A percentile compares a stretch with the other conserved stretches of the same genome.
Conservation (phyloP, 2,888 invertebrate species). For the Trichogramma evanescens region DNA sequence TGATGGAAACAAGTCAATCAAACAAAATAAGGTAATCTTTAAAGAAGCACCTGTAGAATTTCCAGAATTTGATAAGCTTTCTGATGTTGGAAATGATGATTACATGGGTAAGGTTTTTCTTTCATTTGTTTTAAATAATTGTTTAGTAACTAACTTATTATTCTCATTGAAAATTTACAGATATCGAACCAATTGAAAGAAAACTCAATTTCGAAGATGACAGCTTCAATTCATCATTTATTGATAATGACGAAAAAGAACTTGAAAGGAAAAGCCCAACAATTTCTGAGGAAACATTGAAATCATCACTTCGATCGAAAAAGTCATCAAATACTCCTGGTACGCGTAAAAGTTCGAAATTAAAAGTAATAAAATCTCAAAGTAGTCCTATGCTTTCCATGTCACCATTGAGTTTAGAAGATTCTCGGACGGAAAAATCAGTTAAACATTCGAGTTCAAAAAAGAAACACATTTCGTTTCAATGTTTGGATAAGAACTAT, state of each 20-base stretch:
- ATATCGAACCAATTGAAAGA: slow-evolving; percentile 17
- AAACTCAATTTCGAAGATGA: slow-evolving; percentile 29
- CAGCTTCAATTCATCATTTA: slow-evolving; percentile 10
- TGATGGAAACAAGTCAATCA: slow-evolving; percentile 22
- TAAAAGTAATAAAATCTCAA: not conserved
- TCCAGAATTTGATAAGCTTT: slow-evolving; percentile 9
- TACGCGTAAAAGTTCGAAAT: no score
- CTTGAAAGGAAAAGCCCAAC: not conserved
- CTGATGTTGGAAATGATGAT: slow-evolving; percentile 21
- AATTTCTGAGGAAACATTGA: not conserved
- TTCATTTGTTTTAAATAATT: not conserved
- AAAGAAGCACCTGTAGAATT: slow-evolving; percentile 29
- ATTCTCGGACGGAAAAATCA: slow-evolving; percentile 3
- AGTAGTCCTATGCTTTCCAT: slow-evolving; percentile 6
- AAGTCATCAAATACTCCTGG: not conserved
- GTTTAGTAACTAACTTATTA: not conserved
- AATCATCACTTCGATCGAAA: not conserved
- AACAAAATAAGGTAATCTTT: slow-evolving; percentile 37
- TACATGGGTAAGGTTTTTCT: not conserved
- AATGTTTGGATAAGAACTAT: not conserved
- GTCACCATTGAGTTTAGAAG: slow-evolving; percentile 10
- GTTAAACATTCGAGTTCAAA: not conserved
- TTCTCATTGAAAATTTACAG: not conserved
- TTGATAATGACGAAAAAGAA: not conserved
- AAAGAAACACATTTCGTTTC: slow-evolving; percentile 15